phyloP scores from a whole-genome alignment of 2,797 vertebrate species.

The Lepidocolaptes lacrymiger region DNA sequence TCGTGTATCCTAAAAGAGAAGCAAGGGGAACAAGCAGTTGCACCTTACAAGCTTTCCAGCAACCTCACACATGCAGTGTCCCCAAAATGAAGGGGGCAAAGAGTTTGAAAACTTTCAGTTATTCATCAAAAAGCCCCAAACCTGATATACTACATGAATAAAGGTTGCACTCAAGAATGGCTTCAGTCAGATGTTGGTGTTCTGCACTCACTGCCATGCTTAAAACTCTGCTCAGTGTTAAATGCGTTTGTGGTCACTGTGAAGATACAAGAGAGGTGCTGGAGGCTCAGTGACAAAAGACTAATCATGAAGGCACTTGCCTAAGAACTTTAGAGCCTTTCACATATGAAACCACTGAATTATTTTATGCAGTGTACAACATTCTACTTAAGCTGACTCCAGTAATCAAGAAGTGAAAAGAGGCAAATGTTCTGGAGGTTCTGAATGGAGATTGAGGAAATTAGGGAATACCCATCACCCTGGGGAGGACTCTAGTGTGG shows the following conservation, averaged over 20 bases:
- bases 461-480: background rate
- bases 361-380: background rate
- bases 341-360: background rate
- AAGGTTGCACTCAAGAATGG: background rate
- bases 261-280: background rate
- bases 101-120: background rate
- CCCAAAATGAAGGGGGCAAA: background rate
- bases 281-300: background rate
- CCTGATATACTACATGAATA: background rate
- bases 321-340: background rate
- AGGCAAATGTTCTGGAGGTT: background rate
- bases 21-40: background rate
- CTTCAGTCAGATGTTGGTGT: background rate
- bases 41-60: background rate
- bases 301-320: background rate
- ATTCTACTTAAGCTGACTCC: background rate
- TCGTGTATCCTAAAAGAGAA: background rate
- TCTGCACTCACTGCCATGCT: background rate
- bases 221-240: background rate
- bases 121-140: background rate
- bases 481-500: background rate
- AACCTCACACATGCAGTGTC: background rate
- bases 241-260: background rate
- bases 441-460: background rate
- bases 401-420: background rate